Base-by-base conservation (phyloP, 2,113 vertebrate genomes). In the Heterotilapia buettikoferi region DNA sequence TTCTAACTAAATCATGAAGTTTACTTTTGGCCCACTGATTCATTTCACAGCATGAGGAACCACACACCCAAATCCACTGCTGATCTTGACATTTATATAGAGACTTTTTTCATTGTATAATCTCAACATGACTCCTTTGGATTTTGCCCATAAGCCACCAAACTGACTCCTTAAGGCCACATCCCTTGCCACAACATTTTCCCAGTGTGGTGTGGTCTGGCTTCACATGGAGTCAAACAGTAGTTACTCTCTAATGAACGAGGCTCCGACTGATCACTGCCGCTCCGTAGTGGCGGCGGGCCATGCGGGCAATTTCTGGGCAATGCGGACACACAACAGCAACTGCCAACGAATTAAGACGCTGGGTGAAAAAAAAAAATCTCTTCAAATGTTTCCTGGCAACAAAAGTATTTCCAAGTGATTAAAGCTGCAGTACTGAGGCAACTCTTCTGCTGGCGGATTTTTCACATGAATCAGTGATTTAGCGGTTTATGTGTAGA, bases 331-430 rank as follows among this genome's bases (percentile, higher is more conserved):
- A 43, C 88, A 83, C 80, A 88, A 76, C 76, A 56, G 29, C 82
- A 89, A 89, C 82, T 81, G 92, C 94, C 92, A 93, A 82, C 50
- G 61, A 93, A 95, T 94, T 80, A 91, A 86, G 86, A 89, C 53
- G 91, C 2, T 38, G 86, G 85, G 80, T 87, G 38, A 90, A 94
- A 86, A 88, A 24, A 24, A 91, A 90, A 89, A 90, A 86, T 91
- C 81, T 90, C 89, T 88, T 90, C 90, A 93, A 95, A 93, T 93
- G 94, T 95, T 95, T 95, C 95, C 95, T 95, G 95, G 95, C 95
- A 94, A 94, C 85, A 90, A 43, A 85, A 87, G 94, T 93, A 93
- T 95, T 95, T 95, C 95, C 93, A 94, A 91, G 94, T 84, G 91
- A 95, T 95, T 95, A 95, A 94, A 92, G 85, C 89, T 87, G 85